phyloP scores from a whole-genome alignment of 2,888 invertebrate genomes.

The Ormyrus pomaceus region DNA sequence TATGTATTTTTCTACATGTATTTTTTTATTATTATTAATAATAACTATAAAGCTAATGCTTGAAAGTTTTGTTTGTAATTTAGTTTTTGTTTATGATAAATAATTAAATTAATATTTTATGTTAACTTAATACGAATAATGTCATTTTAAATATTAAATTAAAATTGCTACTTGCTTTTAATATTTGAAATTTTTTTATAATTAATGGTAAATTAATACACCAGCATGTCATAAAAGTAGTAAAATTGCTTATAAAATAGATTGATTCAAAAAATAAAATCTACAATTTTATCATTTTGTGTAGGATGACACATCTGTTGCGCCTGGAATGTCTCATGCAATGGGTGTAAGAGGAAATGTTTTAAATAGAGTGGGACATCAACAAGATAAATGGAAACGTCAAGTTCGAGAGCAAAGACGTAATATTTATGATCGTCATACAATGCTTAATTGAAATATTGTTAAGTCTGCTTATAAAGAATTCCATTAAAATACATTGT shows the following conservation, averaged over 20 bases:
- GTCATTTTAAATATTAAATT: not conserved
- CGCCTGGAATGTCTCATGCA: conserved; percentile 83
- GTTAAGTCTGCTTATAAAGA: conserved; percentile 25
- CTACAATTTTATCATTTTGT: conserved; percentile 40
- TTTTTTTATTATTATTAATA: too few species aligned
- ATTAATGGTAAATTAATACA: not conserved
- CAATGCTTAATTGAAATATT: conserved; percentile 87
- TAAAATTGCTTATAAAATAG: conserved; percentile 21
- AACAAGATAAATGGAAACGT: conserved; percentile 98
- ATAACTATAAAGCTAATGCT: too few species aligned
- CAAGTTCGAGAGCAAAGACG: conserved; percentile 96
- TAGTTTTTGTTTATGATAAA: not conserved
- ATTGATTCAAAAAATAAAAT: conserved; percentile 23
- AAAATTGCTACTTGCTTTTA: not conserved
- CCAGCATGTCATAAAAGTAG: conserved; percentile 52
- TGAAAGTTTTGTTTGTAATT: not conserved
- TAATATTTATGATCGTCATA: conserved; percentile 97
- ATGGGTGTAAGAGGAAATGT: conserved; percentile 88
- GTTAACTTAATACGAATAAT: not conserved
- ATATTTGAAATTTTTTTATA: not conserved
- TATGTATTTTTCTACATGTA: not conserved
- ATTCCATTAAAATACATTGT: not conserved
- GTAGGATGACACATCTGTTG: conserved; percentile 81
- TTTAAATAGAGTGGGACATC: conserved; percentile 95
- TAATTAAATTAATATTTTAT: not conserved